Conservation (phyloP, 1,140 invertebrate species). For the Orchestia grillus region DNA sequence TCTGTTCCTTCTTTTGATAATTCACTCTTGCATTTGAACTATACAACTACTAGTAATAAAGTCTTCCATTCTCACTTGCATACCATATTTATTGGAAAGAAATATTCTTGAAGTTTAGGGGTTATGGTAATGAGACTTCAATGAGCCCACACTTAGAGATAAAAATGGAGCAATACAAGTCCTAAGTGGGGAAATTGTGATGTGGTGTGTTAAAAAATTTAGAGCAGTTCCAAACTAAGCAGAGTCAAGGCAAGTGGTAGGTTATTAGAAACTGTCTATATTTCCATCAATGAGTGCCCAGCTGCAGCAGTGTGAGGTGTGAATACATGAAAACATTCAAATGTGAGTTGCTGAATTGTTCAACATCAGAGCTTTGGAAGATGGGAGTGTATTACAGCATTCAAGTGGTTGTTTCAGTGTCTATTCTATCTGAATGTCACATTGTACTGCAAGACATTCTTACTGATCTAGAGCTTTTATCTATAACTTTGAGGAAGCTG, state of each 20-base stretch:
- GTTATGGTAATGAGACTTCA: not conserved
- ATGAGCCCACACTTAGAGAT: not conserved
- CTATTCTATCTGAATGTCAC: too few relatives aligned
- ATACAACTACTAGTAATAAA: not conserved
- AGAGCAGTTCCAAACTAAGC: not conserved
- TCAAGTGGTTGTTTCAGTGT: not conserved
- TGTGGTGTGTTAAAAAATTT: not conserved
- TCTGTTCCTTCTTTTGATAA: too few relatives aligned
- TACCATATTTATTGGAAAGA: not conserved
- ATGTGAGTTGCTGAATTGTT: not conserved
- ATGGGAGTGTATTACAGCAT: not conserved
- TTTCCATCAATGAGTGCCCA: not conserved
- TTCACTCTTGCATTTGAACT: too few relatives aligned
- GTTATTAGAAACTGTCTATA: not conserved
- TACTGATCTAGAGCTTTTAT: not conserved
- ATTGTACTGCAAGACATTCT: too few relatives aligned
- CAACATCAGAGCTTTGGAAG: not conserved
- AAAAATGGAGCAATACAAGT: not conserved
- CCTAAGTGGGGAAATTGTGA: not conserved
- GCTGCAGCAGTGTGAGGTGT: not conserved
- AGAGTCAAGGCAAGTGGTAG: not conserved
- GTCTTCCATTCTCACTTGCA: not conserved
- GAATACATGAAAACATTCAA: not conserved
- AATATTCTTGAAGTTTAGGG: not conserved
- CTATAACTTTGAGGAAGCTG: not conserved